Percentiles rank a stretch among this genome's conserved stretches.
Evolutionary conservation across 2,888 invertebrate genomes (phyloP).

Genomic region (Bhutanitis thaidina): DNA sequence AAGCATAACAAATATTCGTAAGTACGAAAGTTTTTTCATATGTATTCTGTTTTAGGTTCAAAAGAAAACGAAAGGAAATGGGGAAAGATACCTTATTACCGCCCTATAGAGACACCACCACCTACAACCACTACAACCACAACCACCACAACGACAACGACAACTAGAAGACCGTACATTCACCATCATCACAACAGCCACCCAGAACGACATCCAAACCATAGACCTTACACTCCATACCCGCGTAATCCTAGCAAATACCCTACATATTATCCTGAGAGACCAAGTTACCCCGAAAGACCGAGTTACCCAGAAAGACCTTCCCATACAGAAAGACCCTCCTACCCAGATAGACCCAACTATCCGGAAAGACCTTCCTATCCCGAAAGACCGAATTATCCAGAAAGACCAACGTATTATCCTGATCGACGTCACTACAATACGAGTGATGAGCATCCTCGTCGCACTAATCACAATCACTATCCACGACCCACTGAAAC

Average conservation of each 20-base stretch:
- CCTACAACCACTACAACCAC: constrained; percentile 67
- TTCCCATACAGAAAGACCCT: constrained; percentile 32
- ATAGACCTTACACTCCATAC: constrained; percentile 47
- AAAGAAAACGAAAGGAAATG: constrained; percentile 63
- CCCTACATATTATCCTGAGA: constrained; percentile 45
- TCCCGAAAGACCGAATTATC: constrained; percentile 40
- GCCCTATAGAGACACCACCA: constrained; percentile 57
- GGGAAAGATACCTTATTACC: constrained; percentile 69
- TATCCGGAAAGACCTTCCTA: constrained; percentile 40
- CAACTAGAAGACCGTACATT: constrained; percentile 46
- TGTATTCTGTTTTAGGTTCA: constrained; percentile 54
- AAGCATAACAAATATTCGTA: not conserved
- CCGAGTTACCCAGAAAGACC: constrained; percentile 33
- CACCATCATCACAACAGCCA: constrained; percentile 41
- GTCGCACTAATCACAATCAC: constrained; percentile 47
- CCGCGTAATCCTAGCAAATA: constrained; percentile 53
- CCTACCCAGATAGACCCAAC: constrained; percentile 25
- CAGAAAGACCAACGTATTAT: constrained; percentile 35
- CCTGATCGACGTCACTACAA: constrained; percentile 57
- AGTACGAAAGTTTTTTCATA: not conserved
- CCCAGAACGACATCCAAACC: constrained; percentile 43
- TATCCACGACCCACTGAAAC: constrained; percentile 55
- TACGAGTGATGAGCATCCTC: constrained; percentile 50
- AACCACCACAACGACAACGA: constrained; percentile 58
- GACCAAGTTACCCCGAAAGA: constrained; percentile 29